A percentile compares a stretch with the other conserved stretches of the same genome.
These are phyloP conservation scores for Popillia japonica DNA, from an alignment of 1,140 invertebrate genomes.

Conservation along the genomic window DNA sequence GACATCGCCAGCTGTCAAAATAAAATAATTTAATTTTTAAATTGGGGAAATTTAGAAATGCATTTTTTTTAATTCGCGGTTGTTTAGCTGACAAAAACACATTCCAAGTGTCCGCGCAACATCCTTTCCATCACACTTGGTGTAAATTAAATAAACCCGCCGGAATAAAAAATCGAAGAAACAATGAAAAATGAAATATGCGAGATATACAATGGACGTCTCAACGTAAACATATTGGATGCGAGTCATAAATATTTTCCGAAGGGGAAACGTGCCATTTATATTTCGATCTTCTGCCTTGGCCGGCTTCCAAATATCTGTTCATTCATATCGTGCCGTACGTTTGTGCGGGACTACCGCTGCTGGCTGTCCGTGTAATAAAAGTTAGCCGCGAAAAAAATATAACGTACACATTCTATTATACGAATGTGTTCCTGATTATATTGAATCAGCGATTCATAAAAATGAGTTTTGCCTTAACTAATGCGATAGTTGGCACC, in stretches of 20 bases:
- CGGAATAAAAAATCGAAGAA: not conserved
- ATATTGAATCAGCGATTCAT: conserved; percentile 1
- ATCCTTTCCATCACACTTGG: not conserved
- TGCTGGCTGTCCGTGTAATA: not conserved
- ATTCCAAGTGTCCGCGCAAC: no score
- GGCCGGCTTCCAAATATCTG: conserved; percentile 3
- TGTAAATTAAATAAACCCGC: not conserved
- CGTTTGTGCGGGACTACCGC: not conserved
- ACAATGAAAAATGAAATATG: conserved; percentile 12
- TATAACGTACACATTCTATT: not conserved
- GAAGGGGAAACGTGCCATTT: not conserved
- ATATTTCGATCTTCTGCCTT: not conserved
- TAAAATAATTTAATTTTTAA: no score
- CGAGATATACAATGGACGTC: not conserved
- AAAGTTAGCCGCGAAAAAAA: not conserved
- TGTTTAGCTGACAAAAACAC: no score
- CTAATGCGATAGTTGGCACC: not conserved
- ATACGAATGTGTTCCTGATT: not conserved
- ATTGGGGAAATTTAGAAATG: no score
- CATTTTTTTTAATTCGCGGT: no score
- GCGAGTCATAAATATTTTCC: conserved; percentile 2
- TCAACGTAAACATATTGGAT: not conserved
- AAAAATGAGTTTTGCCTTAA: not conserved
- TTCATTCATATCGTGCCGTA: not conserved
- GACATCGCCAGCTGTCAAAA: no score